These are phyloP conservation scores for Tragelaphus scriptus DNA, from an alignment of 2,113 vertebrate species.

Conservation along the genomic window DNA sequence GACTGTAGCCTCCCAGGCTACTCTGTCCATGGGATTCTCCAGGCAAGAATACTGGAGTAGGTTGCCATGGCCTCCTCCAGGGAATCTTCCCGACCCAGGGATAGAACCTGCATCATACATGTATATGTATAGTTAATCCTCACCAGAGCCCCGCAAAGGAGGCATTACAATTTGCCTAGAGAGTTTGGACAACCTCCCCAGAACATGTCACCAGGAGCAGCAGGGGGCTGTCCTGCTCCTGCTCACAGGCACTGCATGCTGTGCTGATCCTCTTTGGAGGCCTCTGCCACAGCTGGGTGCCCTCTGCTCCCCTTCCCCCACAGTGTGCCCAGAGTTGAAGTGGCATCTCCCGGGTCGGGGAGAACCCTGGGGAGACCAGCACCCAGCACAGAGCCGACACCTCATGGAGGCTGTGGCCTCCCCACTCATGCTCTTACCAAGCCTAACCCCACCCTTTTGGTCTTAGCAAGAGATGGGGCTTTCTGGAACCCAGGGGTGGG, in stretches of 20 bases:
- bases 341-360: too few species aligned
- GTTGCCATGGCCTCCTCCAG: too few species aligned
- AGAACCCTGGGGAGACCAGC: not conserved
- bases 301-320: not conserved
- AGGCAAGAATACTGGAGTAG: too few species aligned
- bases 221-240: not conserved
- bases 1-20: not conserved
- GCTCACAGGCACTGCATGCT: not conserved
- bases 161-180: not conserved
- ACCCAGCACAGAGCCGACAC: not conserved
- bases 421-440: not conserved
- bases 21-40: too few species aligned
- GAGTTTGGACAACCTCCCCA: too few species aligned
- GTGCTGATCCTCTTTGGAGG: not conserved
- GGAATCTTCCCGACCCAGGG: too few species aligned
- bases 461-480: not conserved
- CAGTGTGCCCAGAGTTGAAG: not conserved
- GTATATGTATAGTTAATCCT: fast-evolving
- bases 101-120: fast-evolving
- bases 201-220: not conserved
- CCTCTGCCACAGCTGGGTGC: not conserved
- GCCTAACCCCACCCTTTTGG: not conserved
- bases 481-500: not conserved
- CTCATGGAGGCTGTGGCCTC: not conserved
- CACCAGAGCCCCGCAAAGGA: not conserved